These are phyloP conservation scores for Nysson spinosus DNA, from an alignment of 2,888 invertebrate species.

Conservation along the genomic window DNA sequence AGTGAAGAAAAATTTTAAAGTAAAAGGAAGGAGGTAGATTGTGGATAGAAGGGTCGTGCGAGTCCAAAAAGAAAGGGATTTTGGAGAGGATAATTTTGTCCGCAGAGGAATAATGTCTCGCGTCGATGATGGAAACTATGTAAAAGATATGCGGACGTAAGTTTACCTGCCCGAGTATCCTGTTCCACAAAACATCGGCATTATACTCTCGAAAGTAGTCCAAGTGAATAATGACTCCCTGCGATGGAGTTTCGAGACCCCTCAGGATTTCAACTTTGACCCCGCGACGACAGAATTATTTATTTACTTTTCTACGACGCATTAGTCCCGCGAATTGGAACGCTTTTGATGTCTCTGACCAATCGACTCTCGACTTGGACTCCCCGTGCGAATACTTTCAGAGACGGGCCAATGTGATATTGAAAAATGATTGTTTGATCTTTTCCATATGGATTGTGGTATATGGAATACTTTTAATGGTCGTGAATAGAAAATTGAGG, in stretches of 20 bases:
- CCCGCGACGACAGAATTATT: too few relatives aligned
- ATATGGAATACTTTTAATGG: too few relatives aligned
- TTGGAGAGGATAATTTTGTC: not conserved
- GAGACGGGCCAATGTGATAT: too few relatives aligned
- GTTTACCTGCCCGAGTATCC: constrained; percentile 13
- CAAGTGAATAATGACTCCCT: constrained; percentile 44
- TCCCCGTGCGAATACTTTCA: too few relatives aligned
- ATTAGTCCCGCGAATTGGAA: constrained; percentile 15
- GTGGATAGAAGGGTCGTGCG: too few relatives aligned
- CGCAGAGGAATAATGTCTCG: constrained; percentile 9
- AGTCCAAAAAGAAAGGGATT: too few relatives aligned
- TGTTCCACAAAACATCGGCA: constrained; percentile 20
- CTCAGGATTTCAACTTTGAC: constrained; percentile 17
- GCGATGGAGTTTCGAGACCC: constrained; percentile 37
- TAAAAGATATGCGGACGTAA: constrained; percentile 29
- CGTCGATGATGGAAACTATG: constrained; percentile 19
- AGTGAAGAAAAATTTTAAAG: too few relatives aligned
- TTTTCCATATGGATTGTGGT: too few relatives aligned
- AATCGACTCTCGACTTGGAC: too few relatives aligned
- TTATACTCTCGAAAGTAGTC: constrained; percentile 41
- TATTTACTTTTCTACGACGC: constrained; percentile 34
- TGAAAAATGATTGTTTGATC: too few relatives aligned
- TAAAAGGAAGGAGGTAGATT: too few relatives aligned
- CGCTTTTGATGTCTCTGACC: not conserved
- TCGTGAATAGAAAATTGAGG: too few relatives aligned